Evolutionary conservation across 2,888 invertebrate genomes (phyloP).

Genomic region (Eubasilissa splendida): DNA sequence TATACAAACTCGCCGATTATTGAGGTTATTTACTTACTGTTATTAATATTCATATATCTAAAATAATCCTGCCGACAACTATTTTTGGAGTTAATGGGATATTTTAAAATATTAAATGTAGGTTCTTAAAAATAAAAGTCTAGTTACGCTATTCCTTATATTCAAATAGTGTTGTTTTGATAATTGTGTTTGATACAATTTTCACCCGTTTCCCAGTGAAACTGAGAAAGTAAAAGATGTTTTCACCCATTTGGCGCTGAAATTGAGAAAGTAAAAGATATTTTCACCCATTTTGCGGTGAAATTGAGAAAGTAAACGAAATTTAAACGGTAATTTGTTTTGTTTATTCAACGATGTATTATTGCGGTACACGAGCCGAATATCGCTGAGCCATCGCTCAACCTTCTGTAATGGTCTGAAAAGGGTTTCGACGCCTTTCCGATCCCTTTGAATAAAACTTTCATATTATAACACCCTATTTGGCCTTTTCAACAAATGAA

Average conservation of each 20-base stretch:
- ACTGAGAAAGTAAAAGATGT: slow-evolving; percentile 34
- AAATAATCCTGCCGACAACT: too few species aligned
- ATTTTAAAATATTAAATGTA: too few species aligned
- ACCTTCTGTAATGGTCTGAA: slow-evolving; percentile 42
- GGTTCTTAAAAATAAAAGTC: too few species aligned
- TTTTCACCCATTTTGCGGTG: slow-evolving; percentile 20
- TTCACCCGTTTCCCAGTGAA: slow-evolving; percentile 25
- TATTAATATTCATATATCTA: too few species aligned
- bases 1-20: too few species aligned
- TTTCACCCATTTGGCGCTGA: slow-evolving; percentile 15
- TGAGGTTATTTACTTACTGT: too few species aligned
- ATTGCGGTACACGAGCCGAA: slow-evolving; percentile 9
- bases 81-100: too few species aligned
- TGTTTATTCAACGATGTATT: slow-evolving; percentile 36
- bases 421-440: slow-evolving; percentile 41
- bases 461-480: slow-evolving; percentile 51
- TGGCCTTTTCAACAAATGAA: slow-evolving; percentile 52
- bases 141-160: too few species aligned
- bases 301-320: slow-evolving; percentile 38
- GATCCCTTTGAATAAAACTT: slow-evolving; percentile 51
- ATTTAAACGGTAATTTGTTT: slow-evolving; percentile 42
- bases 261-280: too few species aligned
- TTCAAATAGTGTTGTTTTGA: too few species aligned
- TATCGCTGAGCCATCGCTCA: slow-evolving; percentile 32
- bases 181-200: neutral